Evolutionary conservation across 2,888 invertebrate genomes (phyloP), one percentile per base, ranked within the genome.

Genomic region (Mythimna pallens): DNA sequence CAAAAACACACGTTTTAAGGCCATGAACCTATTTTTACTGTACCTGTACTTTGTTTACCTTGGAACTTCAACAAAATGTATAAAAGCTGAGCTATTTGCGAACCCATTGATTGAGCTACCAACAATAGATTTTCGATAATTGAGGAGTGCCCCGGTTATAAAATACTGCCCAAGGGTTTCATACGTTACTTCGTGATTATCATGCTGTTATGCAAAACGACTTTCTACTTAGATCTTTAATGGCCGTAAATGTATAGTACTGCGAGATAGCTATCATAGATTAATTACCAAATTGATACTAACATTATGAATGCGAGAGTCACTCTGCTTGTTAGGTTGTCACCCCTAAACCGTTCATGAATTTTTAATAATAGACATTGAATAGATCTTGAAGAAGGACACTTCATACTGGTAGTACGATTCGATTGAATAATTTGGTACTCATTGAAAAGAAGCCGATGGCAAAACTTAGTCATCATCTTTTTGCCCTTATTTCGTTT

Each of bases 91-190:
- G 17, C 6, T 64, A 61, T 69, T 55, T 40, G 3, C 47, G 20
- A 43, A 66, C 12, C 20, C 36, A 17, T 50, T 71, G 20, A 64
- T 66, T 64, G 54, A 52, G 34, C 40, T 22, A 30, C 50, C 40
- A 73, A 68, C 73, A 73, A 69, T 54, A 34, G 12, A 8, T 58
- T 55, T 61, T 65, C 9, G 20, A 72, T 65, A 72, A 78, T 72
- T 61, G 59, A n/a, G 22, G 47, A 20, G 14, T 65, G 36, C 54
- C 20, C 17, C 20, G 52, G 14, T 68, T 62, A 30, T 17, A 58
- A 47, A 73, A 69, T 10, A 63, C 20, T 61, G 25, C 3, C 20
- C 22, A 34, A 47, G 12, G 55, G 12, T 57, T 43, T 57, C 25
- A 43, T 22, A 36, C 25, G 10, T 61, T 54, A 65, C 58, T 58